A percentile compares a stretch with the other conserved stretches of the same genome.
Conservation (phyloP, 1,140 invertebrate genomes). For the Papilio glaucus region DNA sequence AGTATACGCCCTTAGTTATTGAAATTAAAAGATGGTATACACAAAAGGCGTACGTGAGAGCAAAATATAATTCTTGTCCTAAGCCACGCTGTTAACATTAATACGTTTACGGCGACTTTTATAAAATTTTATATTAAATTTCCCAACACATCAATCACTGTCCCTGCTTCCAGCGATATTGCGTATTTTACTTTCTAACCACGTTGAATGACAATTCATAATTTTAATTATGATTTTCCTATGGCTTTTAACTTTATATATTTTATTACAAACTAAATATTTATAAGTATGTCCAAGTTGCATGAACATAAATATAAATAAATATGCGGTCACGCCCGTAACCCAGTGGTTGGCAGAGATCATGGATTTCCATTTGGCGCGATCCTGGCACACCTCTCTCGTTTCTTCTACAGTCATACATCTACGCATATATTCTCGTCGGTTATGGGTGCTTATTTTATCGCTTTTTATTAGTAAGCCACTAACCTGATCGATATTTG, state of each 20-base stretch:
- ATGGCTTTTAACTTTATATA: neutral
- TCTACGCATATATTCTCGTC: too few species aligned
- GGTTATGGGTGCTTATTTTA: too few species aligned
- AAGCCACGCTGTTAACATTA: neutral
- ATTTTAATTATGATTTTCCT: neutral
- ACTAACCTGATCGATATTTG: too few species aligned
- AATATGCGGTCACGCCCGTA: neutral
- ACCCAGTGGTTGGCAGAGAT: too few species aligned
- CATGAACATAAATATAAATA: neutral
- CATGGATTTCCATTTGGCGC: too few species aligned
- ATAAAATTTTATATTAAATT: conserved; percentile 16
- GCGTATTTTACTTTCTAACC: conserved; percentile 11
- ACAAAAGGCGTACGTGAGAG: neutral
- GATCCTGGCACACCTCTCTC: too few species aligned
- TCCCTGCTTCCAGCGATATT: conserved; percentile 4
- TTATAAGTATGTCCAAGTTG: neutral
- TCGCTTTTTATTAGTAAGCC: too few species aligned
- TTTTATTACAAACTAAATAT: neutral
- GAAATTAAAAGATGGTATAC: neutral
- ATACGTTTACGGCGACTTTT: neutral
- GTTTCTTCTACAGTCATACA: too few species aligned
- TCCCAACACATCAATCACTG: conserved; percentile 4
- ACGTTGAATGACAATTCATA: conserved; percentile 17
- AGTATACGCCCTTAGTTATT: too few species aligned
- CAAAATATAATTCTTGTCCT: neutral